A percentile compares a stretch with the other conserved stretches of the same genome.
Conservation (phyloP, 2,113 vertebrate species). For the zebrafish (Danio rerio) region DNA sequence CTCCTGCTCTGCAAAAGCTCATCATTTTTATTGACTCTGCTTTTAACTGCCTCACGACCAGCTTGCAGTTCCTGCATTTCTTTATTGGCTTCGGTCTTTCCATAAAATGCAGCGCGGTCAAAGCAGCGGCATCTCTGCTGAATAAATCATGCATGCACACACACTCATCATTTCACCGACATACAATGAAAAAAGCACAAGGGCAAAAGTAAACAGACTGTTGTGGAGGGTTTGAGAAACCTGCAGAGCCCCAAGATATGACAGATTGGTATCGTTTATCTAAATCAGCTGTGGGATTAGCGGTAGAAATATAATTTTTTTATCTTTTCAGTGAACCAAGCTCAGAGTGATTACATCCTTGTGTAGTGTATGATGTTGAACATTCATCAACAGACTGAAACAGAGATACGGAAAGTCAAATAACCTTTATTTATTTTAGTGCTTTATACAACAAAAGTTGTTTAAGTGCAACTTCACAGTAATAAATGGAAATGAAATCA, state of each 20-base stretch:
- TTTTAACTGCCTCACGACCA: constrained; percentile 43
- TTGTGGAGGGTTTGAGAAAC: neutral
- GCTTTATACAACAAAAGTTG: too few species aligned
- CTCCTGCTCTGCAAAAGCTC: constrained; percentile 57
- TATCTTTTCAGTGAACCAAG: neutral
- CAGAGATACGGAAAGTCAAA: too few species aligned
- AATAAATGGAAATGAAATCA: too few species aligned
- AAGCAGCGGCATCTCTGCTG: constrained; percentile 51
- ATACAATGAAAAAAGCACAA: constrained; percentile 16
- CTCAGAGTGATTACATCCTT: neutral
- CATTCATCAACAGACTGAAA: too few species aligned
- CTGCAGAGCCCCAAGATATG: neutral
- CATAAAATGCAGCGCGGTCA: constrained; percentile 53
- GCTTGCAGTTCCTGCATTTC: constrained; percentile 45
- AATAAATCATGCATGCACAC: constrained; percentile 63
- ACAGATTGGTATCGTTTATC: constrained; percentile 7
- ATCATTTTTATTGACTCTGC: constrained; percentile 65
- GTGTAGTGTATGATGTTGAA: neutral
- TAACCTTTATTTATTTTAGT: too few species aligned
- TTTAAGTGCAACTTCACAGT: too few species aligned
- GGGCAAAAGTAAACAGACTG: constrained; percentile 23
- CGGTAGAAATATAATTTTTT: neutral
- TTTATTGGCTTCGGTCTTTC: constrained; percentile 64
- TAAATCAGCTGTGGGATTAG: constrained; percentile 14
- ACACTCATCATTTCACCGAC: neutral